Percentiles rank a stretch among this genome's conserved stretches.
Conservation (phyloP, 2,888 invertebrate species). For the Heteromyza rotundicornis region DNA sequence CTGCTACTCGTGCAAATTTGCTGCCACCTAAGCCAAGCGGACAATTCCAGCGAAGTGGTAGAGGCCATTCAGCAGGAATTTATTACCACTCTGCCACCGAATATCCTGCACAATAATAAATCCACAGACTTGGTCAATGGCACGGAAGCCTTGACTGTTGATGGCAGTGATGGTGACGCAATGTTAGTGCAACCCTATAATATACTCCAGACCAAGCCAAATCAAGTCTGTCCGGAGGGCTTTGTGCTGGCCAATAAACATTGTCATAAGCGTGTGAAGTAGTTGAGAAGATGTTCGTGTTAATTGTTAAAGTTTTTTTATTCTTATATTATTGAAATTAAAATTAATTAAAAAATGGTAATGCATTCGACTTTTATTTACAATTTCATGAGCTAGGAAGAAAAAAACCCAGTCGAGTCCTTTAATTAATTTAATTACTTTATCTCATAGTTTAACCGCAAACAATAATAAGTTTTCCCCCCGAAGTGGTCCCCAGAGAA, state of each 20-base stretch:
- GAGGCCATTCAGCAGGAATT: neutral
- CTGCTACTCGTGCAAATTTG: neutral
- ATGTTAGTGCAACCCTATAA: conserved; percentile 47
- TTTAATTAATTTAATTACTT: too few species aligned
- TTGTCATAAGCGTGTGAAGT: conserved; percentile 49
- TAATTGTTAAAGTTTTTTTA: too few species aligned
- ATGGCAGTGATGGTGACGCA: conserved; percentile 4
- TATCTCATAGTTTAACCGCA: too few species aligned
- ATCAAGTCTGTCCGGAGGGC: conserved; percentile 42
- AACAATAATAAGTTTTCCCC: too few species aligned
- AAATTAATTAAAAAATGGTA: too few species aligned
- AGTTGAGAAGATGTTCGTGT: too few species aligned
- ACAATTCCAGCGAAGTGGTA: neutral
- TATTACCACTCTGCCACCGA: neutral
- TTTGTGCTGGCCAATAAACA: conserved; percentile 51
- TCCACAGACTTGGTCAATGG: neutral
- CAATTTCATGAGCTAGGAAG: too few species aligned
- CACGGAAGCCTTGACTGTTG: neutral
- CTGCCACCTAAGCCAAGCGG: neutral
- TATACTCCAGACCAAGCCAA: conserved; percentile 42
- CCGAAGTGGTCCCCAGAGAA: too few species aligned
- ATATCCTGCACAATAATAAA: neutral
- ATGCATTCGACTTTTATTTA: too few species aligned
- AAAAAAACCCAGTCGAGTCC: too few species aligned
- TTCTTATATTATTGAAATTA: too few species aligned